These are phyloP conservation scores for Sorex maritimensis DNA, from an alignment of 2,797 vertebrate species.

Conservation along the genomic window DNA sequence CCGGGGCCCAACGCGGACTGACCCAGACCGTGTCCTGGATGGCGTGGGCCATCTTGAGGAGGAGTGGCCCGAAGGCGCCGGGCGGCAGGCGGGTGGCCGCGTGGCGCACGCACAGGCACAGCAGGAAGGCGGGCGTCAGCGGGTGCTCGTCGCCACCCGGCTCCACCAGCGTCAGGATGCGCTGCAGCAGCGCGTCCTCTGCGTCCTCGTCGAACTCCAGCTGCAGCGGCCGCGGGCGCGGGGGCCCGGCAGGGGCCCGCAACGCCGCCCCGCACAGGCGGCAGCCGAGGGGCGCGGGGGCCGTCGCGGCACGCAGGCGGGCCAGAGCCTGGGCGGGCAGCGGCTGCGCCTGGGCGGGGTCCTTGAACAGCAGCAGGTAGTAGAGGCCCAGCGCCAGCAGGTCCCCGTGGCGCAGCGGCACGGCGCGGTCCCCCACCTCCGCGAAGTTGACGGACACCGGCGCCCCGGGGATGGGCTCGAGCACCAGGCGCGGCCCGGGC, in stretches of 20 bases:
- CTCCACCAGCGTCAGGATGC: constrained; percentile 95
- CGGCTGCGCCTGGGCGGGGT: constrained; percentile 94
- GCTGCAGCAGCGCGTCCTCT: constrained; percentile 94
- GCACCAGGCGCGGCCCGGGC: constrained; percentile 89
- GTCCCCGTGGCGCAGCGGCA: constrained; percentile 95
- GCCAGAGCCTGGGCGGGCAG: constrained; percentile 94
- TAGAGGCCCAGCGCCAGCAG: constrained; percentile 96
- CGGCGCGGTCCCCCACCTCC: constrained; percentile 92
- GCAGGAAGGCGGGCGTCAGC: constrained; percentile 96
- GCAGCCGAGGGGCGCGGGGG: constrained; percentile 34
- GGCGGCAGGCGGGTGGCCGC: constrained; percentile 94
- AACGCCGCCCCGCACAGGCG: constrained; percentile 82
- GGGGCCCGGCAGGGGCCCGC: accelerated
- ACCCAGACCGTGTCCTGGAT: constrained; percentile 97
- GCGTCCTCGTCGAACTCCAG: constrained; percentile 94
- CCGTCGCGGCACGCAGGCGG: constrained; percentile 91
- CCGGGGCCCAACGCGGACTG: constrained; percentile 85
- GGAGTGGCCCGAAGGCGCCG: constrained; percentile 95
- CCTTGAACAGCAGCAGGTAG: constrained; percentile 98
- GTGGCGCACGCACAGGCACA: constrained; percentile 97
- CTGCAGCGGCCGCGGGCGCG: constrained; percentile 88
- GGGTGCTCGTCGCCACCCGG: constrained; percentile 96
- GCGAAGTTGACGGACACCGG: constrained; percentile 94
- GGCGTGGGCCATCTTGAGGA: constrained; percentile 94
- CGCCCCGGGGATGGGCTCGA: constrained; percentile 95